These are phyloP conservation scores for Melanargia galathea DNA, from an alignment of 2,888 invertebrate species.

Conservation along the genomic window DNA sequence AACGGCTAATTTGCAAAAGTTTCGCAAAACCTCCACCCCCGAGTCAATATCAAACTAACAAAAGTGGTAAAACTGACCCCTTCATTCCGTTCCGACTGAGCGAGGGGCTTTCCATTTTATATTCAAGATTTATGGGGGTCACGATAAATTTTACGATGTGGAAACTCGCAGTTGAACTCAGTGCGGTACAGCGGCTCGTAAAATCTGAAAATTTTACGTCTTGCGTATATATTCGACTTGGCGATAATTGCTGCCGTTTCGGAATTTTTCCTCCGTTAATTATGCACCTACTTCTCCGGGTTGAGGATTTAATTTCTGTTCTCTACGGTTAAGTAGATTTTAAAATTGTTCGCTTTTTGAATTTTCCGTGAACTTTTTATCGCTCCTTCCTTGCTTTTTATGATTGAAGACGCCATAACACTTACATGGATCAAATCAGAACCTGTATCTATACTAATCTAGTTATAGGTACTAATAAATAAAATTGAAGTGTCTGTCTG, in stretches of 20 bases:
- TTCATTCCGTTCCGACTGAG: slow-evolving; percentile 41
- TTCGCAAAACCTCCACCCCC: slow-evolving; percentile 24
- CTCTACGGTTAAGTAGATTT: background rate
- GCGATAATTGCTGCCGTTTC: slow-evolving; percentile 21
- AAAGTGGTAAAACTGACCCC: slow-evolving; percentile 44
- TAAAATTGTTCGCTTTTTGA: background rate
- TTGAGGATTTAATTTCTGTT: slow-evolving; percentile 15
- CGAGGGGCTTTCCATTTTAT: slow-evolving; percentile 46
- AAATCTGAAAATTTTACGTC: slow-evolving; percentile 27
- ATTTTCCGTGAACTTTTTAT: background rate
- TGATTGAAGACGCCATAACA: no score
- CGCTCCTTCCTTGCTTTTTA: background rate
- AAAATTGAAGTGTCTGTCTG: no score
- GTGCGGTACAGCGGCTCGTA: slow-evolving; percentile 25
- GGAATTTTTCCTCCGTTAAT: slow-evolving; percentile 13
- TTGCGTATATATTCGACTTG: slow-evolving; percentile 13
- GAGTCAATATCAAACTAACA: slow-evolving; percentile 42
- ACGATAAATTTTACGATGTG: slow-evolving; percentile 61
- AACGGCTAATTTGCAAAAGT: slow-evolving; percentile 19
- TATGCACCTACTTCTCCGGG: background rate
- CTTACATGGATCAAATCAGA: no score
- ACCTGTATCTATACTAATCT: no score
- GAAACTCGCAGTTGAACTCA: slow-evolving; percentile 46
- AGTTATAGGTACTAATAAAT: no score
- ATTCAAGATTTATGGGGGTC: slow-evolving; percentile 56